Evolutionary conservation across 2,113 vertebrate genomes (phyloP), one percentile per base, ranked within the genome.

Genomic region (Pteronura brasiliensis): DNA sequence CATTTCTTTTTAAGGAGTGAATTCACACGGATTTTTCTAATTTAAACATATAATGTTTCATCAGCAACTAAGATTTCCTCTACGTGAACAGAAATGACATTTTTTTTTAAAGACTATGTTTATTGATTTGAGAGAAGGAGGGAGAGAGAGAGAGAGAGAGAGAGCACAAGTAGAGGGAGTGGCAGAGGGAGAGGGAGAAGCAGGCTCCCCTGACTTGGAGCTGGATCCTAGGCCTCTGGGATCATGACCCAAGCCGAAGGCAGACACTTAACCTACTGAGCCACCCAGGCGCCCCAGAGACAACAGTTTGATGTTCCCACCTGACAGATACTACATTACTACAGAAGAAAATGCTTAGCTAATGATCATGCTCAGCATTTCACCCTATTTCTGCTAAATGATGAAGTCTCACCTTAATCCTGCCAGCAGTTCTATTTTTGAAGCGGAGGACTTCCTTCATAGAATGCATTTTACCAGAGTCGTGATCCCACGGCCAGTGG

Each of bases 21-120:
- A n/a, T 93, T 81, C 42, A 55, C 31, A 49, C 18, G 57, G 36
- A 29, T 80, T 88, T 88, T 96, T 90, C 69, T 80, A n/a, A 31
- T 21, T 65, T 44, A 90, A 83, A 47, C 27, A 80, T 67, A 31
- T 0, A 13, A 57, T 18, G 11, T 84, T 87, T 82, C 67, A 52
- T 76, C 71, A 23, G 31, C 2, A 12, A 63, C 69, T 47, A 42
- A 84, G n/a, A 29, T 49, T 89, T 77, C 67, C 65, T 83, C 20
- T 55, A 47, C 18, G 47, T 23, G 7, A 36, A 76, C 4, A 81
- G 47, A 77, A 47, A 94, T 21, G 42, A 39, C 7, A 76, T 80
- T 85, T 81, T 82, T 82, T 72, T 74, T 72, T 0, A 72, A 74
- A 42, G 27, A 17, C 11, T 52, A 15, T 52, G 49, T 39, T 39